Percentiles rank a stretch among this genome's conserved stretches.
Evolutionary conservation across 2,797 vertebrate species (phyloP).

Genomic region (Microctenopoma stevenorrisi): DNA sequence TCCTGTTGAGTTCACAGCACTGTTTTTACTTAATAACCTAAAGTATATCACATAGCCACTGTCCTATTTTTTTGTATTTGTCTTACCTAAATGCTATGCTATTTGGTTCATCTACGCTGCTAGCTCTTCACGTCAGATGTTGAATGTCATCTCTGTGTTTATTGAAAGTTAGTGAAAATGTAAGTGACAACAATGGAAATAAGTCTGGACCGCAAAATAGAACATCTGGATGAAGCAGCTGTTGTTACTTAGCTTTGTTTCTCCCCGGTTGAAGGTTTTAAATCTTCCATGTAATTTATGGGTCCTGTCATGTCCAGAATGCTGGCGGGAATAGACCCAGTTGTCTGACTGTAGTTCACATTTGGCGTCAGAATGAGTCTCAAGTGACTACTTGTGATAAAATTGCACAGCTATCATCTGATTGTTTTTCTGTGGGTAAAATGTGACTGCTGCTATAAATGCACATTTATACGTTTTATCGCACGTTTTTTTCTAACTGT

Average conservation of each 20-base stretch:
- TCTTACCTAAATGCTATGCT: no score
- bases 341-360: conserved; percentile 27
- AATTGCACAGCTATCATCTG: conserved; percentile 10
- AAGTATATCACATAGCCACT: no score
- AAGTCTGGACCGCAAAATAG: neutral
- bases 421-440: conserved; percentile 18
- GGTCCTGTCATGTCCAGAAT: conserved; percentile 18
- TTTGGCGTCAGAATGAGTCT: conserved; percentile 36
- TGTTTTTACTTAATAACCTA: no score
- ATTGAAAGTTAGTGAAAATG: neutral
- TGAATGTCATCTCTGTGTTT: neutral
- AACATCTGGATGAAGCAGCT: neutral
- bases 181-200: neutral
- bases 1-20: no score
- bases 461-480: neutral
- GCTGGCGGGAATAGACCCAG: conserved; percentile 38
- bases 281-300: conserved; percentile 39
- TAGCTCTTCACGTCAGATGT: neutral
- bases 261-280: conserved; percentile 11
- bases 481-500: neutral
- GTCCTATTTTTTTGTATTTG: no score
- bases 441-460: conserved; percentile 9
- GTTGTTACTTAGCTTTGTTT: conserved; percentile 11
- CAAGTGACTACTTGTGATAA: conserved; percentile 40
- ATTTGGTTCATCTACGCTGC: neutral